Base-by-base conservation (phyloP, 2,113 vertebrate genomes). In the Hydrochoerus hydrochaeris region DNA sequence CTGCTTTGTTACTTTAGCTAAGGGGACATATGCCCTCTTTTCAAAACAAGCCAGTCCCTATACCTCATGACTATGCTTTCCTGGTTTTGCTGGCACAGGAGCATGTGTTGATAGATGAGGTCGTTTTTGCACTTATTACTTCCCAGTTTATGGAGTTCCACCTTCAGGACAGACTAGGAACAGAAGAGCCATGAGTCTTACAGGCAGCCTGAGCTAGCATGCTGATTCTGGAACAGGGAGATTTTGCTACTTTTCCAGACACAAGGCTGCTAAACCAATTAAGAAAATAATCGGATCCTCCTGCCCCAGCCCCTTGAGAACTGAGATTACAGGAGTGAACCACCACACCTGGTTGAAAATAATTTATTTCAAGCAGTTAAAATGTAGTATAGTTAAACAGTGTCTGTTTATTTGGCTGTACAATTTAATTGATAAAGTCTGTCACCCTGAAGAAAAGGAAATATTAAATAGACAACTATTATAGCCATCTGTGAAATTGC, bases 351-450 rank as follows among this genome's bases (percentile, higher is more conserved):
- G 71, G 38, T 26, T 73, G 71, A 41, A 77, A 77, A 49, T 93
- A 97, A 97, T 83, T 97, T 92, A 73, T 96, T 98, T 97, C 78
- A 96, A 77, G 90, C 60, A 92, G 63, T 96, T 97, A 65, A 93
- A 84, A 14, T 88, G 57, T 80, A 80, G 46, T 13, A 13, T 96
- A 91, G 85, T 88, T 82, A 75, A 80, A 88, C 85, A 22, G n/a
- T 95, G 30, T 94, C 46, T 96, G 88, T 35, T 96, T 95, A 86
- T 88, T 85, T 96, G 94, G 65, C 90, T 85, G 88, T 86, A 17
- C 71, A 85, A 83, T 60, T 62, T 92, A 85, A 88, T 69, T 95
- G 75, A n/a, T 89, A 52, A 96, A 92, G 17, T 77, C 73, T 80
- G 8, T 62, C 63, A 73, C 75, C 93, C 54, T 90, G 91, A 63